Base-by-base conservation (phyloP, 2,797 vertebrate genomes). In the Cossypha polioptera region DNA sequence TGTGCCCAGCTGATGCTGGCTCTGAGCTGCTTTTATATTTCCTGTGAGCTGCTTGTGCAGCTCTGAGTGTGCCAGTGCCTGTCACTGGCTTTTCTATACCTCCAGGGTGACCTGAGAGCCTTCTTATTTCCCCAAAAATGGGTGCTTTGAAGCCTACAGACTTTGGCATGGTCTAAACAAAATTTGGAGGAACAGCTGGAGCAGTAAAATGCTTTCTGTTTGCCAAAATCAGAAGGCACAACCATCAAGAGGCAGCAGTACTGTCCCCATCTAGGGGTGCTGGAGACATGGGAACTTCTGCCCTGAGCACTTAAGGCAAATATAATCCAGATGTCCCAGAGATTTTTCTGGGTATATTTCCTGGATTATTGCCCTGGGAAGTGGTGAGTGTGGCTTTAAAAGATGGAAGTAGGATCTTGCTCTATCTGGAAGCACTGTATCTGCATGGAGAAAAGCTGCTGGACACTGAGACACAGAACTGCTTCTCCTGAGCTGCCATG, bases 51-150 rank as follows among this genome's bases (percentile, higher is more conserved):
- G 38, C 35, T 66, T 11, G 38, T 8, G 17, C 16, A 53, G 33
- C 67, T 76, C 72, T n/a, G n/a, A 35, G 18, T 0, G 1, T 50
- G n/a, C 28, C 35, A 20, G 36, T 77, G 40, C 36, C 45, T 84
- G 5, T 6, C 1, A 1, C 14, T 25, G 53, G 33, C 31, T 65
- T 26, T 48, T 28, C 79, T 22, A 2, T 7, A 4, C 26, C 40
- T 62, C 26, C 31, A 74, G 31, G 26, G 17, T 51, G 48, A 42
- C 29, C 22, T 2, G 3, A 42, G 38, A 47, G 24, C 45, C 31
- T 28, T 47, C 17, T 58, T 0, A 1, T 17, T 12, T 10, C 29
- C n/a, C 26, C 47, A 45, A 26, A 36, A 14, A 1, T 0, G 15
- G 36, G 7, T 48, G 22, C 31, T 71, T 53, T 48, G 35, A 26